Base-by-base conservation (phyloP, 2,113 vertebrate species). In the Syngnathus floridae region DNA sequence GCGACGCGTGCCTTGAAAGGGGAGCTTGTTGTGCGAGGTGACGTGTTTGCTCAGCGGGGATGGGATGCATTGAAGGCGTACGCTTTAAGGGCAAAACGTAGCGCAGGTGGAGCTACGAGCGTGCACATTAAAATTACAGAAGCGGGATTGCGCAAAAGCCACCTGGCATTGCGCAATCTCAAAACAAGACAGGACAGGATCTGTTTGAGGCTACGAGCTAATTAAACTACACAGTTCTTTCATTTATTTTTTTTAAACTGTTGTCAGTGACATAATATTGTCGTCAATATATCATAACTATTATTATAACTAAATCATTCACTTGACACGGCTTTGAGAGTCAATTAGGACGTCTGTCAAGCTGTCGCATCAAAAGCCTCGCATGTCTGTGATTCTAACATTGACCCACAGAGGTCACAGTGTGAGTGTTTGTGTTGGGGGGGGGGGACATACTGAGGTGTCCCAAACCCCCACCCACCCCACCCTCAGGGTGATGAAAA, bases 11-110 rank as follows among this genome's bases (percentile, higher is more conserved):
- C 66, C 75, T 69, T 88, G 84, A 83, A 86, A 84, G 80, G 87
- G 86, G 71, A 70, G 70, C 75, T 43, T 52, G 73, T 54, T 79
- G 78, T 67, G 75, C 73, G 82, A 75, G 66, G 70, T 74, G 71
- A 77, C 73, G 67, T 82, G 83, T 87, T 88, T 88, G 79, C 88
- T 88, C 87, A 62, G 65, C 82, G 86, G 89, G 84, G 88, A 82
- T 81, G 80, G 73, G 81, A 69, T 54, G 57, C 46, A 66, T 31
- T 60, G 59, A 66, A 78, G 54, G 11, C 82, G 79, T 49, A 57
- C 62, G 70, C 80, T 83, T 90, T 82, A 80, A 87, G 19, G 48
- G 48, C 48, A 71, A 65, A 77, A 55, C 72, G 7, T 17, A 21
- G 21, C 48, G 10, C 48, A n/a, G 7, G 48, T n/a, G 48, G 2